These are phyloP conservation scores for Karalla daura DNA, from an alignment of 2,797 vertebrate species.

Conservation along the genomic window DNA sequence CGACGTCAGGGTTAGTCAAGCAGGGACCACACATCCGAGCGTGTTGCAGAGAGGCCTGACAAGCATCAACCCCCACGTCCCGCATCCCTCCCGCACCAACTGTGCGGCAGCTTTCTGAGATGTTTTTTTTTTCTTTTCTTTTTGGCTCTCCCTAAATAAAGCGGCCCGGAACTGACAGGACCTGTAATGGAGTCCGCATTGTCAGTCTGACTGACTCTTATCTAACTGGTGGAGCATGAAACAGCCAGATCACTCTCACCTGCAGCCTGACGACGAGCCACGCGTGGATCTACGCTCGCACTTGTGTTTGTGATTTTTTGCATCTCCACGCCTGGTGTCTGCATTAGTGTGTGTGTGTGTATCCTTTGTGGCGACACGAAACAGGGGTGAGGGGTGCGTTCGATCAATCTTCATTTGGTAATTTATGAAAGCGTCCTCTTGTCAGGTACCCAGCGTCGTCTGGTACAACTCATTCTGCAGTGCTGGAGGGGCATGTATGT, in stretches of 20 bases:
- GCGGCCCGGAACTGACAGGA: slow-evolving; percentile 58
- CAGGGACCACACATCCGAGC: slow-evolving; percentile 40
- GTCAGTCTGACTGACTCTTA: slow-evolving; percentile 59
- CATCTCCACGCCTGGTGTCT: slow-evolving; percentile 9
- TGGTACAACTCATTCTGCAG: slow-evolving; percentile 83
- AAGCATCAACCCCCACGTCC: no score
- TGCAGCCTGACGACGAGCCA: slow-evolving; percentile 51
- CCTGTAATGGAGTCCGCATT: slow-evolving; percentile 71
- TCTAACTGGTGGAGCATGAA: slow-evolving; percentile 58
- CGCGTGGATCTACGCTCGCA: slow-evolving; percentile 31
- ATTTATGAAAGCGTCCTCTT: slow-evolving; percentile 83
- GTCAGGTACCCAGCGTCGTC: slow-evolving; percentile 84
- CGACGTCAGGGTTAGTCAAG: slow-evolving; percentile 34
- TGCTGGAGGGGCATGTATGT: no score
- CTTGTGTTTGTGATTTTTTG: slow-evolving; percentile 7
- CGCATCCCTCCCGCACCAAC: no score
- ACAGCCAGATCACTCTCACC: slow-evolving; percentile 45
- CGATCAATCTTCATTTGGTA: slow-evolving; percentile 88
- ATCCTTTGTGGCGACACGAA: slow-evolving; percentile 57
- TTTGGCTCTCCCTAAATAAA: slow-evolving; percentile 60
- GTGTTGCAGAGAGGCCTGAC: slow-evolving; percentile 1
- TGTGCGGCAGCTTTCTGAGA: slow-evolving; percentile 16
- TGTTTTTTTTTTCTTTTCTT: no score
- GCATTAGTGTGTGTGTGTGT: no score
- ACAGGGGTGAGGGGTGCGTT: slow-evolving; percentile 63